These are phyloP conservation scores for Archocentrus centrarchus DNA, from an alignment of 2,113 vertebrate species.

Conservation along the genomic window DNA sequence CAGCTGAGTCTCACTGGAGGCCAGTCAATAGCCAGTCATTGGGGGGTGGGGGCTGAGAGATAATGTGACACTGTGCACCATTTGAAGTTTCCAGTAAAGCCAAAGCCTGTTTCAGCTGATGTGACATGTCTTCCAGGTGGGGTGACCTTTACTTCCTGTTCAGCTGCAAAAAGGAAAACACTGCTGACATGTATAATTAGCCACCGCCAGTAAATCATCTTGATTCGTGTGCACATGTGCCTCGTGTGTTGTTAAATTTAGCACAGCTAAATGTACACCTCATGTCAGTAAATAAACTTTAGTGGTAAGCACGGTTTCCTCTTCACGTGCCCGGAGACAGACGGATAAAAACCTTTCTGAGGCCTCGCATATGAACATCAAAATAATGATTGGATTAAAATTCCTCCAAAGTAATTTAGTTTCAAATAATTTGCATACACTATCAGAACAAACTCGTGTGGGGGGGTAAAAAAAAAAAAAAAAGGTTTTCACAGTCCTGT, in stretches of 20 bases:
- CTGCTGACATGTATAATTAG: conserved; percentile 67
- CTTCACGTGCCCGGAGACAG: conserved; percentile 13
- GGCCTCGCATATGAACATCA: neutral
- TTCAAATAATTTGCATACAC: neutral
- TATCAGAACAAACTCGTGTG: neutral
- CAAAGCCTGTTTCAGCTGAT: conserved; percentile 26
- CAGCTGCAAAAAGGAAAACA: conserved; percentile 51
- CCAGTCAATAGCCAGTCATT: conserved; percentile 11
- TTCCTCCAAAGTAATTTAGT: neutral
- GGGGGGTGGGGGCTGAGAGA: neutral
- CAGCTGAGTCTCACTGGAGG: conserved; percentile 38
- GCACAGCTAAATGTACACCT: conserved; percentile 35
- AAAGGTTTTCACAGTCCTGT: neutral
- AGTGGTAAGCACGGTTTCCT: conserved; percentile 24
- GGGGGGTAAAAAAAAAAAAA: neutral
- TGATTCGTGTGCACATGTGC: neutral
- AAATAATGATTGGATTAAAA: neutral
- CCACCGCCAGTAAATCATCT: conserved; percentile 48
- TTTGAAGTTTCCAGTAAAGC: conserved; percentile 55
- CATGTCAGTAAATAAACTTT: conserved; percentile 32
- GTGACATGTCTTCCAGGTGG: conserved; percentile 66
- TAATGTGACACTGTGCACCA: conserved; percentile 31
- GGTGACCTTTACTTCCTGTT: conserved; percentile 59
- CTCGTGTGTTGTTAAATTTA: conserved; percentile 56
- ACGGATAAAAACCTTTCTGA: neutral